Base-by-base conservation (phyloP, 1,140 invertebrate species). In the Ruditapes philippinarum region DNA sequence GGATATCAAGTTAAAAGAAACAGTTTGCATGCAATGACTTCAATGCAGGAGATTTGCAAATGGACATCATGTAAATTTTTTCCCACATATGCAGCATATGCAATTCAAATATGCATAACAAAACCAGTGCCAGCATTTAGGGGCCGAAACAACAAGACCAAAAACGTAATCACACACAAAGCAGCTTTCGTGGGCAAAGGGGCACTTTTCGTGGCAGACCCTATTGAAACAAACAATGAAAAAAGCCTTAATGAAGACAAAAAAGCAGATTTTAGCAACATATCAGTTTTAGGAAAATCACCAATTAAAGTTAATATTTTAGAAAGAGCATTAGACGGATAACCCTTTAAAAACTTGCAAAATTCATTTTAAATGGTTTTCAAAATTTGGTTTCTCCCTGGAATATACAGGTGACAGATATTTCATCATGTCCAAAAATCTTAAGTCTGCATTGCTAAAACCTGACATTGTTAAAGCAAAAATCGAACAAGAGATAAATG, bases 351-450 rank as follows among this genome's bases (percentile, higher is more conserved):
- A 5, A 17, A 51, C 9, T 51, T 9, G 38, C 36, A 25, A 42
- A 25, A 0, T 57, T 2, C 7, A 28, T 51, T 17, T 11, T 78
- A 1, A 57, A 78, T 78, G 81, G 51, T 49, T 76, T 76, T 36
- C n/a, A n/a, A 76, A 65, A 31, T 60, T 28, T 86, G 83, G 68
- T 57, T 73, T 84, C 36, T 25, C 25, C 25, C 11, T 84, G 9
- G 25, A 84, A 9, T 84, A 84, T 73, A 31, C 14, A 31, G 49
- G 82, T 7, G 17, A 51, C 33, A 12, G 79, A 17, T 3, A 57
- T 5, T n/a, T 45, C 5, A 25, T n/a, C 0, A 65, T 60, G 36
- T 3, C 42, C 19, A 70, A 73, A 51, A 70, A 84, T 73, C 36
- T 74, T 14, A 74, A 51, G n/a, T 85, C 68, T 33, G 38, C 42